Evolutionary conservation across 2,888 invertebrate genomes (phyloP).

Genomic region (Lissocephala sabroskyi): DNA sequence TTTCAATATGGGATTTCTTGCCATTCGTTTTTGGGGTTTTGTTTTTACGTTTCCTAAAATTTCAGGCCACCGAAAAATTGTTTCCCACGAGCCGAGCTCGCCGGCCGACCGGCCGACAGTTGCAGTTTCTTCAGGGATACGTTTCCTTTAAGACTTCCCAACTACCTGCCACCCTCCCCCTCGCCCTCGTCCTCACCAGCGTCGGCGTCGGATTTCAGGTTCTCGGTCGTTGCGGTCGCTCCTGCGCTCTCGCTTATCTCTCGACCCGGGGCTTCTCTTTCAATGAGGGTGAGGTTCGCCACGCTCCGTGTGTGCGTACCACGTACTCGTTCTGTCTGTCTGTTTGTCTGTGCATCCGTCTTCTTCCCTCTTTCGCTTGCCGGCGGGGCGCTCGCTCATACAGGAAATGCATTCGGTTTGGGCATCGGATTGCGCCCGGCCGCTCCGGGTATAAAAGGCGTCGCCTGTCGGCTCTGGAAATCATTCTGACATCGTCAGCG

Average conservation of each 20-base stretch:
- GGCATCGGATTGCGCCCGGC: slow-evolving; percentile 28
- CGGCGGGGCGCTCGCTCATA: slow-evolving; percentile 30
- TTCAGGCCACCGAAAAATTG: slow-evolving; percentile 61
- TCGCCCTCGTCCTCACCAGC: slow-evolving; percentile 40
- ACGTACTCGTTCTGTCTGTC: slow-evolving; percentile 27
- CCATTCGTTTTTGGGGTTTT: too few relatives aligned
- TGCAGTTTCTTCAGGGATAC: slow-evolving; percentile 52
- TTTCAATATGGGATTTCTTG: slow-evolving; percentile 52
- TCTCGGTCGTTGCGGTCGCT: slow-evolving; percentile 42
- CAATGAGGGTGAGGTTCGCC: slow-evolving; percentile 42
- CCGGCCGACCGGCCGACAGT: slow-evolving; percentile 27
- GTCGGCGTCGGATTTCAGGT: slow-evolving; percentile 51
- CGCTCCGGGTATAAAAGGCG: slow-evolving; percentile 64
- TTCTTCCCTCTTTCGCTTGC: slow-evolving; percentile 21
- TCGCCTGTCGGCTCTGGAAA: slow-evolving; percentile 42
- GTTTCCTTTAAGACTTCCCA: slow-evolving; percentile 34
- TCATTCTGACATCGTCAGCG: slow-evolving; percentile 69
- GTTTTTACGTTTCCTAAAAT: slow-evolving; percentile 47
- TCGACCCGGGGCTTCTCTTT: slow-evolving; percentile 17
- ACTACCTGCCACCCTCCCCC: slow-evolving; percentile 29
- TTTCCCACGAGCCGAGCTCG: slow-evolving; percentile 65
- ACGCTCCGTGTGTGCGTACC: slow-evolving; percentile 34
- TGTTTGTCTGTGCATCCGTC: slow-evolving; percentile 12
- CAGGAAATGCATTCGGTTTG: slow-evolving; percentile 60
- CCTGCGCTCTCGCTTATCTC: slow-evolving; percentile 10